Evolutionary conservation across 2,113 vertebrate species (phyloP).

Genomic region (Phodopus roborovskii): DNA sequence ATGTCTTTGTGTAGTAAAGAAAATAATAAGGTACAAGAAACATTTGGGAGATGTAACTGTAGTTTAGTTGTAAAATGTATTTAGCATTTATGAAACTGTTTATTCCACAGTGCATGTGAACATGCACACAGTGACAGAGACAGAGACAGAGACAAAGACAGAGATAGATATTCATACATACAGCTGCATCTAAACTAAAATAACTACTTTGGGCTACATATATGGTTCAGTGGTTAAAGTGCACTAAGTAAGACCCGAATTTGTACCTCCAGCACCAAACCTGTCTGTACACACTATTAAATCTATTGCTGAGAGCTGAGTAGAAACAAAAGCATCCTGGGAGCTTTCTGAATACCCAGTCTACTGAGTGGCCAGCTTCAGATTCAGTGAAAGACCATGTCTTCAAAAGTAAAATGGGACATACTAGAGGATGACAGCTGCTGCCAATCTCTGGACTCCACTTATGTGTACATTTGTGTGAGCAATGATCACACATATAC

Average conservation of each 20-base stretch:
- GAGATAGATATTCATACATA: background rate
- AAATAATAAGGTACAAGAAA: slow-evolving; percentile 1
- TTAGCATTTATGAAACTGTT: background rate
- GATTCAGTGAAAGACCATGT: background rate
- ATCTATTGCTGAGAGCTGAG: too few relatives aligned
- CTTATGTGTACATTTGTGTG: too few relatives aligned
- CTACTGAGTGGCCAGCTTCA: background rate
- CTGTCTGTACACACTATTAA: background rate
- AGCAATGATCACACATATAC: background rate
- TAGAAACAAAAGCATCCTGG: background rate
- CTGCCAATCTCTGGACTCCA: background rate
- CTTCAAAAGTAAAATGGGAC: background rate
- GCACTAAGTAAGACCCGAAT: background rate
- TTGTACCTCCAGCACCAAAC: background rate
- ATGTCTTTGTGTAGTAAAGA: background rate
- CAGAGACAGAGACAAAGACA: background rate
- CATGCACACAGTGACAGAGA: background rate
- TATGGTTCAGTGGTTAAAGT: background rate
- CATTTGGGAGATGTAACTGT: too few relatives aligned
- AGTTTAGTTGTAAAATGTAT: background rate
- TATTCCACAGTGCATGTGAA: background rate
- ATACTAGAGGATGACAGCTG: background rate
- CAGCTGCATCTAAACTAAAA: background rate
- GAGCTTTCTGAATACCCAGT: background rate
- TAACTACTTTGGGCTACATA: background rate